phyloP scores from a whole-genome alignment of 2,888 invertebrate species.

The Cephus runcator region DNA sequence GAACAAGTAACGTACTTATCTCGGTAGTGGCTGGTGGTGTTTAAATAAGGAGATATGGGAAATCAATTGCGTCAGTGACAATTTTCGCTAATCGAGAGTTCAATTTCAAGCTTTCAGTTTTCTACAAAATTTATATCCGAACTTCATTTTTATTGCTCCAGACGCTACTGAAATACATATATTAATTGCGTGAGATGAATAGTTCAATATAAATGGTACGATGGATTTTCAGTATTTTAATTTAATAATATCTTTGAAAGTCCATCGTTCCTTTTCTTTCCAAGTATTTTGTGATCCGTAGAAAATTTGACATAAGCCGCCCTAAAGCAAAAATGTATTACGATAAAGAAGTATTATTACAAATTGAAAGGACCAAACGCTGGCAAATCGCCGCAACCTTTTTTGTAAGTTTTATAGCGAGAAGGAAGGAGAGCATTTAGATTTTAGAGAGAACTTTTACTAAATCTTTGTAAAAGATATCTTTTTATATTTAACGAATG shows the following conservation, averaged over 20 bases:
- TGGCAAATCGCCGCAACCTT: neutral
- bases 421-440: neutral
- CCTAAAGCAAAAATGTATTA: conserved; percentile 6
- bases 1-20: neutral
- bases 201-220: neutral
- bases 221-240: neutral
- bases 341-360: neutral
- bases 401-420: conserved; percentile 15
- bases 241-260: neutral
- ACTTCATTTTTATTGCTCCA: neutral
- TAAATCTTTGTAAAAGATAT: conserved; percentile 13
- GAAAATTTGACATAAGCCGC: neutral
- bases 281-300: neutral
- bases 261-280: neutral
- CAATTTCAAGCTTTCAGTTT: neutral
- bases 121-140: neutral
- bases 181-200: neutral
- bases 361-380: neutral
- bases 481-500: conserved; percentile 4
- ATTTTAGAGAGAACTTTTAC: conserved; percentile 12
- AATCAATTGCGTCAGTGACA: neutral
- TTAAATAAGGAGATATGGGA: neutral
- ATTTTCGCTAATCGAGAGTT: neutral
- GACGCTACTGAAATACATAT: neutral
- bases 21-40: neutral